phyloP scores from a whole-genome alignment of 1,140 invertebrate genomes.

The Oedothorax gibbosus region DNA sequence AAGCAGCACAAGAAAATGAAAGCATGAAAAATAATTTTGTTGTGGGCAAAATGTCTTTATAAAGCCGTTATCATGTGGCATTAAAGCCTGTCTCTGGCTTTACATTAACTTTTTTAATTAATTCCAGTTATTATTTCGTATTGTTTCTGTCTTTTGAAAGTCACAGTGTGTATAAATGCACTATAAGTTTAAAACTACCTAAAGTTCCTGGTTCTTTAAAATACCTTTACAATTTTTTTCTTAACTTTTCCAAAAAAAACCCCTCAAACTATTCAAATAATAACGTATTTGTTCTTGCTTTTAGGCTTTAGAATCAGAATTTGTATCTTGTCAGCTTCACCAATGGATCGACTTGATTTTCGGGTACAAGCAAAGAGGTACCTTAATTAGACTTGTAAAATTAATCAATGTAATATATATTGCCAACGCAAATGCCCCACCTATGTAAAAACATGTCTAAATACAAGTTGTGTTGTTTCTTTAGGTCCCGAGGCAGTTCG shows the following conservation, averaged over 20 bases:
- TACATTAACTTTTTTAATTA: too few relatives aligned
- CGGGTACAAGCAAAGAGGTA: conserved; percentile 98
- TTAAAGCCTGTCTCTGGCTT: too few relatives aligned
- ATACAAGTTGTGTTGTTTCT: background rate
- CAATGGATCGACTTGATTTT: conserved; percentile 99
- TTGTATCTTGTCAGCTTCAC: conserved; percentile 98
- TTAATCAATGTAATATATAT: background rate
- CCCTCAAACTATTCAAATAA: too few relatives aligned
- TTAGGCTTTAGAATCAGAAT: conserved; percentile 96
- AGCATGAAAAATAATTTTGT: too few relatives aligned
- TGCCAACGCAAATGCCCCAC: background rate
- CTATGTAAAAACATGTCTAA: background rate
- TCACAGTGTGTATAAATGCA: background rate
- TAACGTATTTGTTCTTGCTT: conserved; percentile 49
- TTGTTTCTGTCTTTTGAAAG: too few relatives aligned
- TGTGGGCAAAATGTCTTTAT: too few relatives aligned
- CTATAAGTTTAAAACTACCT: background rate
- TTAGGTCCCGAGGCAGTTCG: conserved; percentile 94
- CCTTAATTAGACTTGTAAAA: conserved; percentile 24
- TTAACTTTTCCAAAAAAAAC: too few relatives aligned
- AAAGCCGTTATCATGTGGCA: too few relatives aligned
- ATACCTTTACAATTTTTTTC: too few relatives aligned
- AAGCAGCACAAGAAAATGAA: too few relatives aligned
- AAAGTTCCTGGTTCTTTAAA: too few relatives aligned
- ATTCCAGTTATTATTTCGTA: too few relatives aligned